phyloP scores from a whole-genome alignment of 2,888 invertebrate genomes.

The Linhomoeus sp. region DNA sequence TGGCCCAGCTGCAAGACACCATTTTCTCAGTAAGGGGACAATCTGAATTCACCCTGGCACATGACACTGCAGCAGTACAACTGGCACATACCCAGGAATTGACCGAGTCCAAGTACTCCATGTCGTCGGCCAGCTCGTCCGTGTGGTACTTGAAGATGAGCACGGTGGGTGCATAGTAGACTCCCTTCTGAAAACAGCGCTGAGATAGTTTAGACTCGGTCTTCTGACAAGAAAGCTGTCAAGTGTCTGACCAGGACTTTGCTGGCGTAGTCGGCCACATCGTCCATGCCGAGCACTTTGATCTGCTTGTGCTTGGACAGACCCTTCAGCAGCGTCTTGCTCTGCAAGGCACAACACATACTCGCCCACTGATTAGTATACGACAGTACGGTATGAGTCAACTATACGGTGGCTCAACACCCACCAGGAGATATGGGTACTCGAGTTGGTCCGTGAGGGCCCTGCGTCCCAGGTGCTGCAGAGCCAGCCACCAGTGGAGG shows the following conservation, averaged over 20 bases:
- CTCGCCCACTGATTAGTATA: no score
- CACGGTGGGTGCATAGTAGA: constrained; percentile 15
- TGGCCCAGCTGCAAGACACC: constrained; percentile 18
- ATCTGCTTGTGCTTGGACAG: constrained; percentile 12
- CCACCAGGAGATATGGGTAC: constrained; percentile 15
- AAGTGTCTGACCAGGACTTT: constrained; percentile 6
- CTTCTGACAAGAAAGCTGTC: background rate
- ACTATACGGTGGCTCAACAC: no score
- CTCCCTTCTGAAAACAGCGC: constrained; percentile 15
- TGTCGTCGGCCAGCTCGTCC: background rate
- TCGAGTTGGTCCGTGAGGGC: constrained; percentile 15
- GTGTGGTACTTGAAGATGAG: constrained; percentile 15
- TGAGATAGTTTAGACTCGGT: background rate
- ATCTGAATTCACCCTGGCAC: no score
- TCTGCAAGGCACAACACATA: constrained; percentile 5
- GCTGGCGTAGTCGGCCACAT: constrained; percentile 13
- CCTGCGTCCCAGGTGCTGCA: constrained; percentile 12
- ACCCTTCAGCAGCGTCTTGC: constrained; percentile 16
- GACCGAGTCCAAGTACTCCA: constrained; percentile 15
- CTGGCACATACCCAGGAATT: constrained; percentile 16
- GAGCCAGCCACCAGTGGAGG: constrained; percentile 20
- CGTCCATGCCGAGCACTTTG: constrained; percentile 15
- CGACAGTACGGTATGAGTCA: no score
- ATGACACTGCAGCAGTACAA: no score
- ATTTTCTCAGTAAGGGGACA: no score